Evolutionary conservation across 2,113 vertebrate species (phyloP), one percentile per base, ranked within the genome.

Genomic region (Alces alces): DNA sequence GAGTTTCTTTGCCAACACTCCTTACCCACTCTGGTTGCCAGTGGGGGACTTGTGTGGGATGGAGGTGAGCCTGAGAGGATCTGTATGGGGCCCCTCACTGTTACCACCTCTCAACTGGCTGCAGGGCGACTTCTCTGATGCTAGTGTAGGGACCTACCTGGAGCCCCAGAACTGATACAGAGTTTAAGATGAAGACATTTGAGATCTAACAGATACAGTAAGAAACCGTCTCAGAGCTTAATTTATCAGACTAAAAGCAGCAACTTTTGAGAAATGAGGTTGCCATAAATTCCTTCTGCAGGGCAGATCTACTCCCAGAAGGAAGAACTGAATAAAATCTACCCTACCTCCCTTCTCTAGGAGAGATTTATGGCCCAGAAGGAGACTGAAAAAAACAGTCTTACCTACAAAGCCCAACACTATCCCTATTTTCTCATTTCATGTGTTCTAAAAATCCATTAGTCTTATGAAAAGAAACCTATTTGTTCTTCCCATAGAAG

Each of bases 1-100:
- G 33, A 30, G 43, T 43, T 10, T 57, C 73, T 83, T 36, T 64
- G 17, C 16, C 27, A 52, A 33, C 23, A 39, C 47, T 50, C 50
- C 10, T 7, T n/a, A 13, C 25, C 14, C 30, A 0, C 17, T 58
- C 16, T 27, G 3, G 3, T 9, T 21, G 6, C 73, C 14, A 0
- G 25, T 6, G 50, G 84, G 27, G 64, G n/a, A 19, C 50, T 12
- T 6, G 5, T 4, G 15, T 57, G 39, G 27, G 28, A 15, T 19
- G 8, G 52, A 3, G 19, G 6, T 7, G 5, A 17, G 12, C 0
- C 3, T 2, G 2, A 27, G 25, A 19, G 15, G 7, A 5, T 28
- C 85, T 55, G 43, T 10, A 6, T 2, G 3, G 30, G 36, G 23
- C 19, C 13, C 47, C 58, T 54, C 27, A 5, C 15, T 7, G 0